phyloP scores from a whole-genome alignment of 2,888 invertebrate genomes.

The Byasa hedistus region DNA sequence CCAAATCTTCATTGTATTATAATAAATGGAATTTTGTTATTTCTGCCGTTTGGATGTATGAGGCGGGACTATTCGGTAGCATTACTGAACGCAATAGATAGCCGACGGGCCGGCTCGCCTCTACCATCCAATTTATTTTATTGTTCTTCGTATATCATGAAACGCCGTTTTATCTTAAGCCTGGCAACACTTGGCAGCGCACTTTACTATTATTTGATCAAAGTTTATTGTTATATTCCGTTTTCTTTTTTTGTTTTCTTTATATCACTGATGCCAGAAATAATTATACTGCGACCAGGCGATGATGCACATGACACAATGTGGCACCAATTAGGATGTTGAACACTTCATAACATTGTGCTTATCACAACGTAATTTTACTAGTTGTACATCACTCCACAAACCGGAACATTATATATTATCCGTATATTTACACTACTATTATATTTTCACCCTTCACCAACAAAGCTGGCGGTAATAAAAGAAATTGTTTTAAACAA shows the following conservation, averaged over 20 bases:
- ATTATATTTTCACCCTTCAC: too few species aligned
- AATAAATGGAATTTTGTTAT: not conserved
- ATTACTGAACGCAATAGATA: slow-evolving; percentile 1
- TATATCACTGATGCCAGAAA: not conserved
- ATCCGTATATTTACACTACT: too few species aligned
- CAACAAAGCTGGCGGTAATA: slow-evolving; percentile 30
- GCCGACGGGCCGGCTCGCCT: not conserved
- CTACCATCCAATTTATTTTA: slow-evolving; percentile 22
- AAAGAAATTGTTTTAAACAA: slow-evolving; percentile 48
- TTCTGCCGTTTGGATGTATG: not conserved
- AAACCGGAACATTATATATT: too few species aligned
- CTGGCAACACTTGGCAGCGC: not conserved
- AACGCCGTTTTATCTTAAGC: slow-evolving; percentile 2
- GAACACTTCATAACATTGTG: too few species aligned
- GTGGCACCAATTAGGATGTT: too few species aligned
- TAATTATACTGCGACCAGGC: too few species aligned
- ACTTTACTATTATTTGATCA: slow-evolving; percentile 10
- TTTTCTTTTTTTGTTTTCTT: not conserved
- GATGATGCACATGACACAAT: too few species aligned
- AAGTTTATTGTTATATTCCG: not conserved
- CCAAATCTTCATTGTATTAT: not conserved
- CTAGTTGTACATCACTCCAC: too few species aligned
- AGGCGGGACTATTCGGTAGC: not conserved
- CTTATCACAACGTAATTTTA: too few species aligned
- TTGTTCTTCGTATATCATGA: slow-evolving; percentile 21